phyloP scores from a whole-genome alignment of 2,113 vertebrate species.

The Thymallus thymallus region DNA sequence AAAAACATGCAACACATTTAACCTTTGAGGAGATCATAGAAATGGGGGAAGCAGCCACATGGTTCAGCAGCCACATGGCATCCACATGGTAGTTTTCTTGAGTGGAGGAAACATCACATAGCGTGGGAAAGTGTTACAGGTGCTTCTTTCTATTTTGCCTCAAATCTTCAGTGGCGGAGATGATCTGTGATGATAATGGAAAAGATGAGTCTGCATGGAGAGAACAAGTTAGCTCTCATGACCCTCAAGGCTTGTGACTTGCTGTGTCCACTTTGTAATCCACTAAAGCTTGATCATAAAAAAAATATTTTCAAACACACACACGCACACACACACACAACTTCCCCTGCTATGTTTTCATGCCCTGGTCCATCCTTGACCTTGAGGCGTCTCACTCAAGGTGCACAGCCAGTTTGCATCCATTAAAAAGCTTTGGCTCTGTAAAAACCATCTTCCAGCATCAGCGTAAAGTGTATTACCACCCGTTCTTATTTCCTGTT shows the following conservation, averaged over 20 bases:
- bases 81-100: background rate
- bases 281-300: background rate
- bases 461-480: conserved; percentile 73
- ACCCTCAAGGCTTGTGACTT: background rate
- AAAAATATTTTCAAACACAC: background rate
- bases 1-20: too few species aligned
- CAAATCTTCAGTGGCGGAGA: background rate
- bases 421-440: conserved; percentile 60
- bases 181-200: background rate
- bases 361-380: conserved; percentile 51
- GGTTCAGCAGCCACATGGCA: background rate
- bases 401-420: conserved; percentile 58
- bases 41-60: too few species aligned
- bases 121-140: background rate
- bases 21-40: conserved; percentile 3
- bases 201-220: conserved; percentile 14
- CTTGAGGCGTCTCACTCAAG: conserved; percentile 68
- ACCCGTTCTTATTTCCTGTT: conserved; percentile 76
- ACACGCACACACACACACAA: background rate
- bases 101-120: background rate
- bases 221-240: background rate
- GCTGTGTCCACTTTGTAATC: background rate
- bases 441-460: conserved; percentile 66
- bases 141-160: conserved; percentile 5
- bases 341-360: conserved; percentile 61